Conservation (phyloP, 2,888 invertebrate species). For the Meliscaeva auricollis region DNA sequence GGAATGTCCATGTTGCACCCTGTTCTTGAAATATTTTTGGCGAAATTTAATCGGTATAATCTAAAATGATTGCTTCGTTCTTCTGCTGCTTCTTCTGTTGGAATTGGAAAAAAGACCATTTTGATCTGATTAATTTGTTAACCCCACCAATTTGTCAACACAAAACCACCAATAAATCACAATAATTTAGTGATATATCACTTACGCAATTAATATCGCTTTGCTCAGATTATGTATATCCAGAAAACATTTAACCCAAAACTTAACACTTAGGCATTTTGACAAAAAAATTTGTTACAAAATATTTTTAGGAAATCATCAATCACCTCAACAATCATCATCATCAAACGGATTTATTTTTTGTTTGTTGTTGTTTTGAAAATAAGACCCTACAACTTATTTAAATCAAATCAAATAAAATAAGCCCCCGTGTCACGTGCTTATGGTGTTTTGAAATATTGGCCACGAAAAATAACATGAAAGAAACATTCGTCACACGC, state of each 20-base stretch:
- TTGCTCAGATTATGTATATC: background rate
- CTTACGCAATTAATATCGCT: background rate
- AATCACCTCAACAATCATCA: conserved; percentile 3
- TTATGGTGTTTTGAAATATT: conserved; percentile 43
- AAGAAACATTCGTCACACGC: conserved; percentile 57
- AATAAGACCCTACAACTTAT: background rate
- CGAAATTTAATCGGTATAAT: conserved; percentile 7
- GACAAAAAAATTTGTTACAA: conserved; percentile 47
- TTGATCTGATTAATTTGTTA: no score
- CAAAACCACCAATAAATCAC: background rate
- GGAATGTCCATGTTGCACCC: background rate
- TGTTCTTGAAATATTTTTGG: background rate
- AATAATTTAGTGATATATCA: background rate
- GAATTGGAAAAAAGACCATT: background rate
- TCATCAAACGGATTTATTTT: conserved; percentile 40
- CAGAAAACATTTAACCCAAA: background rate
- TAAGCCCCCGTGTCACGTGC: background rate
- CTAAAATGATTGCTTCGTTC: background rate
- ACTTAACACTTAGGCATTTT: conserved; percentile 22
- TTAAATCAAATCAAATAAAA: background rate
- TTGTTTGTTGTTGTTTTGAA: background rate
- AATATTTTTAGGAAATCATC: conserved; percentile 37
- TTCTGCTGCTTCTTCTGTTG: background rate
- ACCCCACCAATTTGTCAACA: conserved; percentile 20
- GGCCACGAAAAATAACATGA: conserved; percentile 49